These are phyloP conservation scores for Cephus spinipes DNA, from an alignment of 2,888 invertebrate species.

Conservation along the genomic window DNA sequence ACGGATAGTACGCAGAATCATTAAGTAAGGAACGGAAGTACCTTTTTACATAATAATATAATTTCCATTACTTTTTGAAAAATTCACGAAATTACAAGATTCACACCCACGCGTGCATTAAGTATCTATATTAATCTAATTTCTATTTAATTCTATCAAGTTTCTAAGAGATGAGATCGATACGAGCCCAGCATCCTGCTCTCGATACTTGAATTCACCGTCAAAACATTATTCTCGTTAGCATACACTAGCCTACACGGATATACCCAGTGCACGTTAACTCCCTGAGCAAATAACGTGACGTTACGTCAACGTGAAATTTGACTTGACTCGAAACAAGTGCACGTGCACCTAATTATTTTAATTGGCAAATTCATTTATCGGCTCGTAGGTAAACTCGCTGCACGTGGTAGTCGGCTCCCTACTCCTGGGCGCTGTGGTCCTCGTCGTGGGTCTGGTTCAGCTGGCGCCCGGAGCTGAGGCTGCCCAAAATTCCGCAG, in stretches of 20 bases:
- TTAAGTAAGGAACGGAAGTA: not conserved
- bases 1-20: not conserved
- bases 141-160: not conserved
- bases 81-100: not conserved
- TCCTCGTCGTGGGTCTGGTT: slow-evolving; percentile 80
- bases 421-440: slow-evolving; percentile 78
- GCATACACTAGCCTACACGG: not conserved
- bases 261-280: not conserved
- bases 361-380: not conserved
- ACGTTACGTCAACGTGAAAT: too few relatives aligned
- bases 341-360: not conserved
- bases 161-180: not conserved
- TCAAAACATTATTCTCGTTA: not conserved
- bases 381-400: slow-evolving; percentile 72
- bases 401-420: slow-evolving; percentile 82
- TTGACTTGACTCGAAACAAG: not conserved
- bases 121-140: not conserved
- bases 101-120: too few relatives aligned
- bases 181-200: not conserved
- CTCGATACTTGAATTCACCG: not conserved
- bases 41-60: not conserved
- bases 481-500: slow-evolving; percentile 80
- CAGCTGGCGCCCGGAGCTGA: slow-evolving; percentile 83
- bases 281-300: not conserved
- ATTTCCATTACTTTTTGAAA: not conserved